Conservation (phyloP, 2,113 vertebrate genomes). For the Clupea harengus region DNA sequence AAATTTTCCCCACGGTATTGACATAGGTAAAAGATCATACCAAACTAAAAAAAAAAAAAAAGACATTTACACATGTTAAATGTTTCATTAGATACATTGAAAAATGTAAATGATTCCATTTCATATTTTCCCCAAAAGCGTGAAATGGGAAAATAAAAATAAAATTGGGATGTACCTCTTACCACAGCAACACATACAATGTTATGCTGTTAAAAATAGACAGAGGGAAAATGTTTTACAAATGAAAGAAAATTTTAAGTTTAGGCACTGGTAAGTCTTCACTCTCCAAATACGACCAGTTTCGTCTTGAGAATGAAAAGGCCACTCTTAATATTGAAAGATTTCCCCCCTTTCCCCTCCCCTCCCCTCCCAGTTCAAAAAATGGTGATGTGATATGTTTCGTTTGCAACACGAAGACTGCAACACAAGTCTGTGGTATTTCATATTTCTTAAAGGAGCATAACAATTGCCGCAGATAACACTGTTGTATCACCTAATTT, state of each 20-base stretch:
- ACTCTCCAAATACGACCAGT: slow-evolving; percentile 76
- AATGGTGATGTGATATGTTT: slow-evolving; percentile 17
- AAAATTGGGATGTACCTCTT: slow-evolving; percentile 64
- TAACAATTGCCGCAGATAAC: slow-evolving; percentile 14
- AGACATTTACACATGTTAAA: slow-evolving; percentile 65
- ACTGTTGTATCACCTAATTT: slow-evolving; percentile 18
- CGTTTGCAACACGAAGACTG: slow-evolving; percentile 4
- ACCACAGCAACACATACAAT: slow-evolving; percentile 72
- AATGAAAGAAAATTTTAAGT: slow-evolving; percentile 68
- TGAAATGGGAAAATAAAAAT: slow-evolving; percentile 70
- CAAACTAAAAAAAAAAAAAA: slow-evolving; percentile 68
- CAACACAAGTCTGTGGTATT: slow-evolving; percentile 1
- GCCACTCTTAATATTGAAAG: slow-evolving; percentile 77
- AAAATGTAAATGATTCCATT: slow-evolving; percentile 41
- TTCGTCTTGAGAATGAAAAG: slow-evolving; percentile 81
- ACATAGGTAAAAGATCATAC: slow-evolving; percentile 57
- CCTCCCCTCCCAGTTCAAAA: slow-evolving; percentile 21
- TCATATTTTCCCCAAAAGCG: slow-evolving; percentile 13
- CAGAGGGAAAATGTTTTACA: slow-evolving; percentile 62
- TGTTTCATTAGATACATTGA: slow-evolving; percentile 73
- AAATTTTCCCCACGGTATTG: slow-evolving; percentile 58
- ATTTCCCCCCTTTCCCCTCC: slow-evolving; percentile 35
- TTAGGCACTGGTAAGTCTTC: slow-evolving; percentile 83
- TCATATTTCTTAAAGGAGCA: neutral
- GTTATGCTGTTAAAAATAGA: slow-evolving; percentile 25